Percentiles rank a stretch among this genome's conserved stretches.
phyloP scores from a whole-genome alignment of 2,888 invertebrate genomes.

The Chalcosyrphus nemorum region DNA sequence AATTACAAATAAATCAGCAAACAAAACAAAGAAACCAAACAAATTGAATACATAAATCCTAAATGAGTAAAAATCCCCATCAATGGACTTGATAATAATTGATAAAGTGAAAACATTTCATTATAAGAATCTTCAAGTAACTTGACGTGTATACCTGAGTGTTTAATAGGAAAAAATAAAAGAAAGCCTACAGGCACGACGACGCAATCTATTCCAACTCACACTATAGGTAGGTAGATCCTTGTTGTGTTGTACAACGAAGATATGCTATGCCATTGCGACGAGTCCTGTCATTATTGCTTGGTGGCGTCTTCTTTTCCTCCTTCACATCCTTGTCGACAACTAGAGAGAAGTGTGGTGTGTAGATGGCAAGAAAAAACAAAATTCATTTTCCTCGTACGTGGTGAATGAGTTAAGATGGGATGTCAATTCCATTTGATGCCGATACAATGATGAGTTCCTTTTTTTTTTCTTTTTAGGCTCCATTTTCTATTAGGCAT shows the following conservation, averaged over 20 bases:
- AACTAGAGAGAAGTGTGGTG: background rate
- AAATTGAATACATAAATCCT: conserved; percentile 8
- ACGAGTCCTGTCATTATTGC: conserved; percentile 34
- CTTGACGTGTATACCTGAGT: conserved; percentile 40
- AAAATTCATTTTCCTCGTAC: conserved; percentile 26
- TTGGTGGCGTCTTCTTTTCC: conserved; percentile 6
- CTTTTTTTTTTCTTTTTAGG: conserved; percentile 18
- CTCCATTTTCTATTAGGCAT: conserved; percentile 19
- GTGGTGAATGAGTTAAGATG: conserved; percentile 38
- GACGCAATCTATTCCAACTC: conserved; percentile 16
- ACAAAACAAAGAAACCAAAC: background rate
- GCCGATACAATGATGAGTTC: conserved; percentile 34
- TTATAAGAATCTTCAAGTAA: conserved; percentile 33
- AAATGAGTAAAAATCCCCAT: conserved; percentile 30
- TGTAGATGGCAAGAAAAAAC: too few species aligned
- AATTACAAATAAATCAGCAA: background rate
- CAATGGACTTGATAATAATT: conserved; percentile 37
- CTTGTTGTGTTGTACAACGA: conserved; percentile 14
- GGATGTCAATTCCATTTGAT: conserved; percentile 49
- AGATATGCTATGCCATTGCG: background rate
- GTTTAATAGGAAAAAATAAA: conserved; percentile 12
- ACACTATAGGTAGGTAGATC: background rate
- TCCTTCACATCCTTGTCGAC: background rate
- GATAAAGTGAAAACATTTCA: conserved; percentile 51
- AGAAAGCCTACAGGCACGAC: background rate